Base-by-base conservation (phyloP, 2,797 vertebrate species). In the Silurus lanzhouensis region DNA sequence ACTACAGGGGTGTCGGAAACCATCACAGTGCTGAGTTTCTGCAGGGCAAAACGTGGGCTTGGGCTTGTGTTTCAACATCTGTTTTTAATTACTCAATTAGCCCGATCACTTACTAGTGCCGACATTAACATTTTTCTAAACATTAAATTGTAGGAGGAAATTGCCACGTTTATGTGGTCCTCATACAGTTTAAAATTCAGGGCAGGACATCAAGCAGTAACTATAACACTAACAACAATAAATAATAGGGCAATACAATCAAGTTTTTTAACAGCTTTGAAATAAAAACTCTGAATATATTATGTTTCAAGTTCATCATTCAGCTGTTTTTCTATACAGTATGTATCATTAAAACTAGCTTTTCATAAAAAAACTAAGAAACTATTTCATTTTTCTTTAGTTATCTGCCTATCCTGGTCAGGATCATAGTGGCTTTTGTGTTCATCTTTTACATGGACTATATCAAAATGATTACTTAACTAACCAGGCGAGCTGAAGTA, bases 31-130 rank as follows among this genome's bases (percentile, higher is more conserved):
- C 92, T 90, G 91, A 92, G 91, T 95, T 95, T 95, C 94, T 95
- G 93, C 93, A 93, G 94, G 95, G 95, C 94, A 95, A 67, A 64
- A 48, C 10, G 31, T 57, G 93, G 93, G 93, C 93, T 71, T 94
- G 94, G 93, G 94, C 94, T 94, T 93, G 92, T 91, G 92, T 93
- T 94, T 91, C 92, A 91, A 93, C 95, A 95, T 95, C 95, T 96
- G 95, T 93, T 93, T 95, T 95, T 96, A 96, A 95, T 96, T 96
- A 95, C 94, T 95, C 94, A 95, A 95, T 95, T 96, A 96, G 95
- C 90, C 87, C 93, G 89, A 94, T 95, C 93, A 93, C 93, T 95
- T 95, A 94, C 93, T 92, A 93, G 92, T 91, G 90, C 93, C 94
- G 93, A 95, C 94, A 93, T 93, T 78, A 87, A 89, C 84, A 86